A percentile compares a stretch with the other conserved stretches of the same genome.
Evolutionary conservation across 2,888 invertebrate species (phyloP).

Genomic region (Julus scandinavius): DNA sequence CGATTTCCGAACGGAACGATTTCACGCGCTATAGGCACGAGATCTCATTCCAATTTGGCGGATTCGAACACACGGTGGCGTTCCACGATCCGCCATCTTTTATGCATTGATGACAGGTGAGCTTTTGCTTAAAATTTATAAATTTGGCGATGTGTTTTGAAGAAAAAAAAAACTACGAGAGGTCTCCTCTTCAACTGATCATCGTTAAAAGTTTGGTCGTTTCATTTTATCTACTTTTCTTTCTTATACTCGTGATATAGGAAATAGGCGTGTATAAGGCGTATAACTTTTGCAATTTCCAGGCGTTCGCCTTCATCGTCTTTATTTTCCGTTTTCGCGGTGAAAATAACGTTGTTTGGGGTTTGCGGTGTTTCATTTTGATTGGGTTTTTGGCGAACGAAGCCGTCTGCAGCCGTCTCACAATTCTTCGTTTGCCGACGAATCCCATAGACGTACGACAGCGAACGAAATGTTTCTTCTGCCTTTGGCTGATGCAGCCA

Average conservation of each 20-base stretch:
- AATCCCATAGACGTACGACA: no score
- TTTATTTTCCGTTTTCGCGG: constrained; percentile 32
- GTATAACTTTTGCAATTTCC: constrained; percentile 41
- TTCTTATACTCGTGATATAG: neutral
- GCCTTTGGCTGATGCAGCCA: neutral
- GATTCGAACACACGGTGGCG: no score
- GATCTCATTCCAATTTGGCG: no score
- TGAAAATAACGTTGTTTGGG: constrained; percentile 42
- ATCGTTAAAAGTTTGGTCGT: constrained; percentile 33
- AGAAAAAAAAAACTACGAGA: no score
- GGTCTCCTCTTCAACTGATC: neutral
- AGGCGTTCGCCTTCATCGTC: neutral
- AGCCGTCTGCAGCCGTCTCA: neutral
- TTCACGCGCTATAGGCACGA: no score
- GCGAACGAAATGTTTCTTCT: no score
- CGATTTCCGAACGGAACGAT: no score
- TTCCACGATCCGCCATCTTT: no score
- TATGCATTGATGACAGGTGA: no score
- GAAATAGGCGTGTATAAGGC: constrained; percentile 8
- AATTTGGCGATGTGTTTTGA: no score
- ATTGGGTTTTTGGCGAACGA: neutral
- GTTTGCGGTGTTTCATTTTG: constrained; percentile 19
- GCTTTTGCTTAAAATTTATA: no score
- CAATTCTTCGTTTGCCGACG: constrained; percentile 4
- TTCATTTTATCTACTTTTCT: neutral